Conservation (phyloP, 2,888 invertebrate species). For the Pollenia griseotomentosa region DNA sequence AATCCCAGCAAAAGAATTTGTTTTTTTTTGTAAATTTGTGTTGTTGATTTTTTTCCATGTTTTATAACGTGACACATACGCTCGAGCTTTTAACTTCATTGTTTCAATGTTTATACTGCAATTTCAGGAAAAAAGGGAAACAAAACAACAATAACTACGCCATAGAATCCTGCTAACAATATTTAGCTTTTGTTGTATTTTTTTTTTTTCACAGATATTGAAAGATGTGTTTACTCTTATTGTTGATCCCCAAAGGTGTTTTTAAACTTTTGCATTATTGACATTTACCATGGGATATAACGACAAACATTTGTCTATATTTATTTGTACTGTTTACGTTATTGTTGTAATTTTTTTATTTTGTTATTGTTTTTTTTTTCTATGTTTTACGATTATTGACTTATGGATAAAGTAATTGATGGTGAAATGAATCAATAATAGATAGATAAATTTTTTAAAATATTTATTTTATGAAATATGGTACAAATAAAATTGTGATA, state of each 20-base stretch:
- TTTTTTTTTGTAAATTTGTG: constrained; percentile 8
- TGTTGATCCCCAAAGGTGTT: constrained; percentile 69
- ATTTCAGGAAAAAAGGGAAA: constrained; percentile 46
- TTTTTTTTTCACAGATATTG: constrained; percentile 56
- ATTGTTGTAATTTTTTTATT: neutral
- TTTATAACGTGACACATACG: constrained; percentile 59
- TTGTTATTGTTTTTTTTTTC: constrained; percentile 8
- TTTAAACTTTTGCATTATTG: constrained; percentile 70
- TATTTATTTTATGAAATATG: constrained; percentile 2
- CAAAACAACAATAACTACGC: neutral
- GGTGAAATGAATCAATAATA: constrained; percentile 59
- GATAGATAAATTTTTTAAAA: constrained; percentile 38
- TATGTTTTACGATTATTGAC: constrained; percentile 71
- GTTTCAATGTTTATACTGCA: constrained; percentile 62
- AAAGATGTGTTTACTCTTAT: constrained; percentile 66
- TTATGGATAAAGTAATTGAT: constrained; percentile 66
- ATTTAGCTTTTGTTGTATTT: constrained; percentile 14
- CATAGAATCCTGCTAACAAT: constrained; percentile 22
- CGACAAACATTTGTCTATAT: constrained; percentile 57
- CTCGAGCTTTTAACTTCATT: constrained; percentile 39
- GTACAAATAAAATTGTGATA: neutral
- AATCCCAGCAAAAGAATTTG: constrained; percentile 41
- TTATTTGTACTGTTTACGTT: constrained; percentile 22
- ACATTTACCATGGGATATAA: constrained; percentile 64
- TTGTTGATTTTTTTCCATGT: neutral